Conservation (phyloP, 2,113 vertebrate genomes). For the Phalacrocorax brasilianus region DNA sequence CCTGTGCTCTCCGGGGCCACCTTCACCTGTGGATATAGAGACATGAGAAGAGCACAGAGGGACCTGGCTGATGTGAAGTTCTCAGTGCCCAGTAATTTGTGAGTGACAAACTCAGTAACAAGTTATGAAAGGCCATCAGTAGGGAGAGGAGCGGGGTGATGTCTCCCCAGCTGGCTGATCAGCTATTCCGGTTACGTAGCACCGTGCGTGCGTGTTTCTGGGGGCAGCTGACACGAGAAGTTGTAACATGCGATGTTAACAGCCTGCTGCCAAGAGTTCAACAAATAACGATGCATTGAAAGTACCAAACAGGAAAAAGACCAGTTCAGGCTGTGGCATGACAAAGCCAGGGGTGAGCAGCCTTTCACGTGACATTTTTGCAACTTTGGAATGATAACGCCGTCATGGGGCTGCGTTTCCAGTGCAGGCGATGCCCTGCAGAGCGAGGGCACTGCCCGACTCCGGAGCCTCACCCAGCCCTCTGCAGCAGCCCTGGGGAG, state of each 20-base stretch:
- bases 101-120: not conserved
- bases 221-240: not conserved
- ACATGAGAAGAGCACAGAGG: not conserved
- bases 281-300: accelerated
- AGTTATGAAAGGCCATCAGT: accelerated
- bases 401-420: accelerated
- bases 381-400: not conserved
- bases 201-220: not conserved
- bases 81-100: accelerated
- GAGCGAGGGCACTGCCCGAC: not conserved
- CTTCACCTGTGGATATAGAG: not conserved
- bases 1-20: not conserved
- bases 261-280: not conserved
- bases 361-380: not conserved
- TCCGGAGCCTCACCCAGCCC: not conserved
- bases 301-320: not conserved
- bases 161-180: not conserved
- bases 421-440: not conserved
- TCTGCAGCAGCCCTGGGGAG: not conserved
- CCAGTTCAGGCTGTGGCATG: accelerated
- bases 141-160: not conserved
- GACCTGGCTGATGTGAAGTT: not conserved
- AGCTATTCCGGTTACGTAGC: not conserved
- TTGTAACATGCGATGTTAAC: not conserved
- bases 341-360: not conserved